phyloP scores from a whole-genome alignment of 2,113 vertebrate genomes.

The Ctenomys sociabilis region DNA sequence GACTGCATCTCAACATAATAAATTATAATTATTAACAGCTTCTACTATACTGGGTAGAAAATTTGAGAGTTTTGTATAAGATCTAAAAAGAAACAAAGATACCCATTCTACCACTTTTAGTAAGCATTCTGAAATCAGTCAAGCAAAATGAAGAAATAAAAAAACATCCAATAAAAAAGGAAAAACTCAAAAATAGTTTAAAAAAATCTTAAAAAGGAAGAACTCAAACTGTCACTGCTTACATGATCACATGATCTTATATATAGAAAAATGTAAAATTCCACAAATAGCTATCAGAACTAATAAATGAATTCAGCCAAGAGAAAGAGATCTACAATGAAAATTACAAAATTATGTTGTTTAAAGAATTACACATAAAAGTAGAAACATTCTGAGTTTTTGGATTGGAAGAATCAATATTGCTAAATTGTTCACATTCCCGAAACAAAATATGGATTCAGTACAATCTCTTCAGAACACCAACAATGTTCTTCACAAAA shows the following conservation, averaged over 20 bases:
- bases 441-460: not conserved
- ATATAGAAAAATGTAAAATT: not conserved
- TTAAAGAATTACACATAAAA: not conserved
- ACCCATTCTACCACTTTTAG: not conserved
- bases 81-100: not conserved
- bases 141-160: not conserved
- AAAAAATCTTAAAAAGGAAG: not conserved
- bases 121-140: not conserved
- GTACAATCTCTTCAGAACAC: not conserved
- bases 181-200: no score
- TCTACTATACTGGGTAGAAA: not conserved
- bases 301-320: not conserved
- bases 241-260: not conserved
- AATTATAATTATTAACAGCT: not conserved
- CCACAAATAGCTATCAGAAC: not conserved
- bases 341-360: not conserved
- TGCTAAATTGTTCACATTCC: not conserved
- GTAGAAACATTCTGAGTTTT: not conserved
- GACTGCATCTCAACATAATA: not conserved
- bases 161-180: not conserved
- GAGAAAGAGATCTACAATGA: not conserved
- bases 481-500: not conserved
- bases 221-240: not conserved
- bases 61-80: not conserved
- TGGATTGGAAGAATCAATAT: not conserved